These are phyloP conservation scores for Cancer borealis DNA, from an alignment of 2,888 invertebrate species.

Conservation along the genomic window DNA sequence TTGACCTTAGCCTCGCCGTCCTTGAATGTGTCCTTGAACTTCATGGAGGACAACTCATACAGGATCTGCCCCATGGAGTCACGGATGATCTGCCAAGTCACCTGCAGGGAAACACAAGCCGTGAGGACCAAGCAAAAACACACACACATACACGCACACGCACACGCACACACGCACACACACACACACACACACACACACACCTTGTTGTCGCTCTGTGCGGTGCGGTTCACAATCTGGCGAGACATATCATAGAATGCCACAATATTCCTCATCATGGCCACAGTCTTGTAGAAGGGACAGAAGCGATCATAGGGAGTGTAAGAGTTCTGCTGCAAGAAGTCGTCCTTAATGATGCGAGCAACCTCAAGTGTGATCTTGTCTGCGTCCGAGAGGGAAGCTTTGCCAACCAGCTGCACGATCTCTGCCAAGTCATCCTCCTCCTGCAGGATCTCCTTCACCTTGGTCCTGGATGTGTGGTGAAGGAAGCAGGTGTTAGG, in stretches of 20 bases:
- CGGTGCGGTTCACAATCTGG: constrained; percentile 98
- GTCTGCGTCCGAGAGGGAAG: constrained; percentile 98
- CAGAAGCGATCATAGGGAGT: constrained; percentile 98
- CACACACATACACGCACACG: too few species aligned
- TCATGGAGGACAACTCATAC: constrained; percentile 99
- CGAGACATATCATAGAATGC: constrained; percentile 98
- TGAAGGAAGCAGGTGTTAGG: background rate
- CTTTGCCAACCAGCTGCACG: constrained; percentile 99
- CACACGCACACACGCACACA: too few species aligned
- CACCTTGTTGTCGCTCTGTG: constrained; percentile 95
- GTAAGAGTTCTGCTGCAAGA: constrained; percentile 99
- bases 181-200: background rate
- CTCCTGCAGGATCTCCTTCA: constrained; percentile 96
- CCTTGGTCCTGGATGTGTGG: constrained; percentile 72
- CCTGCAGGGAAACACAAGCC: constrained; percentile 79
- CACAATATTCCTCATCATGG: constrained; percentile 99
- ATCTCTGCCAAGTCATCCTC: constrained; percentile 99
- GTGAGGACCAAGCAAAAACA: background rate
- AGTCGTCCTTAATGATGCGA: constrained; percentile 98
- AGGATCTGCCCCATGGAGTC: constrained; percentile 98
- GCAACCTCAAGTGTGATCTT: constrained; percentile 99
- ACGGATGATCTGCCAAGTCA: constrained; percentile 98
- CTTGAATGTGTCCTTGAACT: constrained; percentile 99
- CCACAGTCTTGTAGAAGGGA: constrained; percentile 99
- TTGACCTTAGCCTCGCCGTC: constrained; percentile 99